A percentile compares a stretch with the other conserved stretches of the same genome.
These are phyloP conservation scores for Apotomis capreana DNA, from an alignment of 2,888 invertebrate genomes.

Conservation along the genomic window DNA sequence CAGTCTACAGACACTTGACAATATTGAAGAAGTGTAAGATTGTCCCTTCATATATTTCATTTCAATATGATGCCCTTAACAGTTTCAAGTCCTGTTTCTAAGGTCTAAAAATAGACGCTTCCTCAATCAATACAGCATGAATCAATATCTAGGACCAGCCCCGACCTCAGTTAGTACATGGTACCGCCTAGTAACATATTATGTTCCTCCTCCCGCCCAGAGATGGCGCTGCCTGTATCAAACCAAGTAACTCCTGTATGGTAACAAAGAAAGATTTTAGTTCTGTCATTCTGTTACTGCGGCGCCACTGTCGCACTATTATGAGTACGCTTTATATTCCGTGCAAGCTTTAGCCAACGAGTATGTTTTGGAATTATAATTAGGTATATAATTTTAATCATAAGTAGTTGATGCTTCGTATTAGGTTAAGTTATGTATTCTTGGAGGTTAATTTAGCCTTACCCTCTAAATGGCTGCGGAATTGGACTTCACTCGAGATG, in stretches of 20 bases:
- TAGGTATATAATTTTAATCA: too few species aligned
- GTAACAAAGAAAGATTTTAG: conserved; percentile 33
- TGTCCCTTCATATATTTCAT: too few species aligned
- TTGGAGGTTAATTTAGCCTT: too few species aligned
- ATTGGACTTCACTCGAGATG: too few species aligned
- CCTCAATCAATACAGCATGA: conserved; percentile 23
- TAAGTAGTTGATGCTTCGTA: too few species aligned
- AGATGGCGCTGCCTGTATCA: conserved; percentile 36
- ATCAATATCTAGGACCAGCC: conserved; percentile 29
- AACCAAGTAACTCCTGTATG: conserved; percentile 1
- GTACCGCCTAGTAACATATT: conserved; percentile 26
- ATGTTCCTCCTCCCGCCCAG: conserved; percentile 10
- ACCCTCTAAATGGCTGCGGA: too few species aligned
- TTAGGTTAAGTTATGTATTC: too few species aligned
- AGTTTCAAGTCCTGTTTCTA: not conserved
- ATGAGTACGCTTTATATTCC: not conserved
- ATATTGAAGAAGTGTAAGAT: too few species aligned
- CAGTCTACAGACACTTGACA: too few species aligned
- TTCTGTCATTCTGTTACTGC: not conserved
- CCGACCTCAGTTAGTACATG: not conserved
- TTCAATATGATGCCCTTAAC: not conserved
- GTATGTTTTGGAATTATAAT: too few species aligned
- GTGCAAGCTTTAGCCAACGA: too few species aligned
- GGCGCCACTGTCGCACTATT: conserved; percentile 1
- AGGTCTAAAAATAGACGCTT: conserved; percentile 14